These are phyloP conservation scores for Cyprinodon variegatus DNA, from an alignment of 2,113 vertebrate species.

Conservation along the genomic window DNA sequence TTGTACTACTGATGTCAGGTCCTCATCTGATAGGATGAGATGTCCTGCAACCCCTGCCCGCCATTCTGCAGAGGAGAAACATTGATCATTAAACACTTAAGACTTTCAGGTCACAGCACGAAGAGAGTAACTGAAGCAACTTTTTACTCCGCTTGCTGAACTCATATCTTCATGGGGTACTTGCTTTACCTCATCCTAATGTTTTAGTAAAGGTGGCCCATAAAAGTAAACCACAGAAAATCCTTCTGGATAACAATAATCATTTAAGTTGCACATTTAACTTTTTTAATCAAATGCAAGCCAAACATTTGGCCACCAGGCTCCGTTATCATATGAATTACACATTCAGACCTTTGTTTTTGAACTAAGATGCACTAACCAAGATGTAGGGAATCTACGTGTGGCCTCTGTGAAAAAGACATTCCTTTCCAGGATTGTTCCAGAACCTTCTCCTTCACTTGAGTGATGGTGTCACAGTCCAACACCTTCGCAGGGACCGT, in stretches of 20 bases:
- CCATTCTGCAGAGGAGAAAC: slow-evolving; percentile 84
- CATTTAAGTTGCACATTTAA: not conserved
- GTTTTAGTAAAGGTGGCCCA: not conserved
- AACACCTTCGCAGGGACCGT: slow-evolving; percentile 89
- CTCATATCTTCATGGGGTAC: no score
- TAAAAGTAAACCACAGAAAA: not conserved
- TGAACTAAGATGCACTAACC: slow-evolving; percentile 74
- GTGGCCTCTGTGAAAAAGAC: slow-evolving; percentile 89
- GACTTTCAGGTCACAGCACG: not conserved
- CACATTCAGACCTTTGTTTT: no score
- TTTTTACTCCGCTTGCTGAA: no score
- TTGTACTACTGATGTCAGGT: slow-evolving; percentile 93
- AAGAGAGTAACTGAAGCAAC: not conserved
- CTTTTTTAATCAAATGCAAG: no score
- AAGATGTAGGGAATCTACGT: slow-evolving; percentile 88
- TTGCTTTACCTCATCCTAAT: not conserved
- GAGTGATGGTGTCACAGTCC: slow-evolving; percentile 97
- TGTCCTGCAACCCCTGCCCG: slow-evolving; percentile 93
- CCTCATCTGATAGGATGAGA: slow-evolving; percentile 96
- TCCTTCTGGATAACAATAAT: not conserved
- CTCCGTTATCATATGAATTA: not conserved
- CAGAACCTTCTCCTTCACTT: slow-evolving; percentile 98
- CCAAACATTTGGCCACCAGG: not conserved
- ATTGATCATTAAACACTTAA: not conserved
- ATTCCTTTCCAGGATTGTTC: slow-evolving; percentile 94